Base-by-base conservation (phyloP, 2,888 invertebrate genomes). In the Sesamia inferens region DNA sequence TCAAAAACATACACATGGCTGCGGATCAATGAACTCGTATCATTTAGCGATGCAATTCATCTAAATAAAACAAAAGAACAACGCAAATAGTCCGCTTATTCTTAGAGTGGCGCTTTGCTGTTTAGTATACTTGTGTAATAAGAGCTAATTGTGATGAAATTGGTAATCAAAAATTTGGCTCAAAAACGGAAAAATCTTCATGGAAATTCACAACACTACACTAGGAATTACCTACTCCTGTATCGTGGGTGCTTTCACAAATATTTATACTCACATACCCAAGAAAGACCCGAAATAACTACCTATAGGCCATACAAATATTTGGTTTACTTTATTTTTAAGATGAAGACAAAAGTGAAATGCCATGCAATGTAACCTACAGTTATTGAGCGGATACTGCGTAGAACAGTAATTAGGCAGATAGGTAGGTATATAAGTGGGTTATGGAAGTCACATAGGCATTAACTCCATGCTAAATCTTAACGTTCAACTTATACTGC, bases 1-100 rank as follows among this genome's bases (percentile, higher is more conserved):
- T 13, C 13, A 75, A 68, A 78, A 31, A 74, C 68, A 75, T 59
- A 69, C 70, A 79, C 59, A 78, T 72, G 78, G 79, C 66, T 78
- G 44, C 22, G 5, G 71, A 24, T 71, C 79, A 78, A 65, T 71
- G 72, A 79, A 82, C 79, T 54, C 61, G 51, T 71, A 66, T 65
- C 67, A 77, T 78, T 82, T 77, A 64, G 66, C 57, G 69, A 77
- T 71, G 78, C 68, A 65, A 42, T 54, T 42, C 67, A n/a, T 44
- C 44, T n/a, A n/a, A 67, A 64, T 44, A 64, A 76, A 81, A 81
- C 71, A 79, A 82, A 69, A 65, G 24, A 62, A 2, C 13, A 44
- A 24, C 31, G 44, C 24, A 24, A 58, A 66, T 69, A 69, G 42
- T 55, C 10, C 24, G 22, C 24, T 57, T 44, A 51, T 62, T 71